Conservation (phyloP, 2,888 invertebrate genomes). For the Ennomos fuscantarius region DNA sequence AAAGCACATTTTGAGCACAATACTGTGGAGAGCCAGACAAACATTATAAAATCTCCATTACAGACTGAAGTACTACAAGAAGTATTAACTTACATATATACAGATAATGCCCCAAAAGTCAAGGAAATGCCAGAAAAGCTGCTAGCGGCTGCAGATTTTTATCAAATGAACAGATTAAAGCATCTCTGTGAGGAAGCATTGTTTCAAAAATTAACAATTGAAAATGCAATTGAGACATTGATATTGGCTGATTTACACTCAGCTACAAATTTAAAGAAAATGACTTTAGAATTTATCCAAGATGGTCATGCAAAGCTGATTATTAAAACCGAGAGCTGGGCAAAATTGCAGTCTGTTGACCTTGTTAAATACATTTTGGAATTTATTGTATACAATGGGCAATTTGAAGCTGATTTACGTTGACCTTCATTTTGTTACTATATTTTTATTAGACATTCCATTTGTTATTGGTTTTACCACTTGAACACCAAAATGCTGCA, state of each 20-base stretch:
- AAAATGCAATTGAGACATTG: conserved; percentile 76
- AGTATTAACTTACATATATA: conserved; percentile 74
- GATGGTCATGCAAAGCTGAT: conserved; percentile 76
- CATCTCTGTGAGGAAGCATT: conserved; percentile 75
- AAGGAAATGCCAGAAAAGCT: conserved; percentile 76
- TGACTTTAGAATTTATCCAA: conserved; percentile 75
- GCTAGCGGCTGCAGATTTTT: conserved; percentile 76
- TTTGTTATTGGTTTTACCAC: too few relatives aligned
- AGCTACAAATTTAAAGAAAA: conserved; percentile 65
- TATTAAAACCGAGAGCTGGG: conserved; percentile 76
- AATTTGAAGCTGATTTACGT: conserved; percentile 56
- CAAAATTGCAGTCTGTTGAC: conserved; percentile 70
- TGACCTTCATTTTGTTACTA: neutral
- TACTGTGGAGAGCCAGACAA: conserved; percentile 71
- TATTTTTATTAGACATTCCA: too few relatives aligned
- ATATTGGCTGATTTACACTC: conserved; percentile 76
- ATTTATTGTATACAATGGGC: conserved; percentile 71
- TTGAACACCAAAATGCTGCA: too few relatives aligned
- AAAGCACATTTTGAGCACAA: conserved; percentile 79
- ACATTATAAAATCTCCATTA: conserved; percentile 69
- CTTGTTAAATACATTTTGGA: conserved; percentile 76
- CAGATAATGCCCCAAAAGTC: conserved; percentile 73
- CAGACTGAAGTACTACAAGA: conserved; percentile 72
- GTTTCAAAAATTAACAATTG: conserved; percentile 73
- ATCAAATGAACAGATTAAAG: conserved; percentile 72